phyloP scores from a whole-genome alignment of 1,140 invertebrate species.

The Sycophila sp. region DNA sequence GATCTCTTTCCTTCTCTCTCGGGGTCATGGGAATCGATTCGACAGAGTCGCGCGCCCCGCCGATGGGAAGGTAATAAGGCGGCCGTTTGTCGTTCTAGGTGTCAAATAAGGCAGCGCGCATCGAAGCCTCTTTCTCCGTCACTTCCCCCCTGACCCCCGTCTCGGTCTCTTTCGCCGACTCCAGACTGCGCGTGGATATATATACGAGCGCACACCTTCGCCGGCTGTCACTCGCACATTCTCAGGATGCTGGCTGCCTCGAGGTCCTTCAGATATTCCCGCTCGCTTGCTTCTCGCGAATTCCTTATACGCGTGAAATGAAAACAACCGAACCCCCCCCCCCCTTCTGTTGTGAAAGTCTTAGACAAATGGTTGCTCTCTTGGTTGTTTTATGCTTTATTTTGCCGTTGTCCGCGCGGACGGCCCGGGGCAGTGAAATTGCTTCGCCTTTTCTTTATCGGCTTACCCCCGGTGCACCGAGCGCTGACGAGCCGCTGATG shows the following conservation, averaged over 20 bases:
- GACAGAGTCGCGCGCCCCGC: conserved; percentile 5
- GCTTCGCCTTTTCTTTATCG: conserved; percentile 28
- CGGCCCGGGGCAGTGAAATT: conserved; percentile 13
- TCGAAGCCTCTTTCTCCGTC: conserved; percentile 47
- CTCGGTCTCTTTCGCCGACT: conserved; percentile 17
- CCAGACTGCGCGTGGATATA: background rate
- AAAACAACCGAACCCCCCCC: conserved; percentile 21
- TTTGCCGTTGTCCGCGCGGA: background rate
- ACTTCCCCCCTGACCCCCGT: too few relatives aligned
- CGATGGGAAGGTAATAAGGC: conserved; percentile 62
- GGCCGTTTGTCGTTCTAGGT: conserved; percentile 62
- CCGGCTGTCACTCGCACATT: conserved; percentile 43
- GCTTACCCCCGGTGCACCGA: too few relatives aligned
- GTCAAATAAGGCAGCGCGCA: conserved; percentile 63
- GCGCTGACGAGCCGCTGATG: too few relatives aligned
- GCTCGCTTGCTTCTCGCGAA: background rate
- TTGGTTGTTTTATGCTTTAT: too few relatives aligned
- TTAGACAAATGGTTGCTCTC: conserved; percentile 3
- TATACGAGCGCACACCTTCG: conserved; percentile 6
- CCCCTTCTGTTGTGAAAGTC: background rate
- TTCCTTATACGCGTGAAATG: conserved; percentile 25
- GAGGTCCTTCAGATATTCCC: conserved; percentile 10
- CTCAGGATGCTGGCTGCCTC: conserved; percentile 29
- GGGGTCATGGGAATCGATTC: conserved; percentile 43
- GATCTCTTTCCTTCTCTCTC: too few relatives aligned